These are phyloP conservation scores for Coelopa frigida DNA, from an alignment of 1,140 invertebrate species.

Conservation along the genomic window DNA sequence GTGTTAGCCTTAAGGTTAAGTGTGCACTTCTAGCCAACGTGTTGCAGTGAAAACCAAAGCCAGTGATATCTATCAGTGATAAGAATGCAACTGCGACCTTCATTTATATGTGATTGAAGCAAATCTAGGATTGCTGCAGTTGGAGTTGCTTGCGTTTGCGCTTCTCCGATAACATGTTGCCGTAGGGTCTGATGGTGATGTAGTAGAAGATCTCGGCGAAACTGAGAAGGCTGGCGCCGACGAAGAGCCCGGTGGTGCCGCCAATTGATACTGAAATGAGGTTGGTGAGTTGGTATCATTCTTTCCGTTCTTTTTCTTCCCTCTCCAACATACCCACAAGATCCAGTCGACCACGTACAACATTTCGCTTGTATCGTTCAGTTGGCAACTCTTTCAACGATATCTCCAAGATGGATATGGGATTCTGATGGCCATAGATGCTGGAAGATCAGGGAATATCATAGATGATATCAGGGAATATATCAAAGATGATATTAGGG, in stretches of 20 bases:
- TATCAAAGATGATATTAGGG: background rate
- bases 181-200: slow-evolving; percentile 46
- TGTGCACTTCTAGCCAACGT: too few species aligned
- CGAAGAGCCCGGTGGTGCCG: slow-evolving; percentile 54
- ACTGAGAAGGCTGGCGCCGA: slow-evolving; percentile 56
- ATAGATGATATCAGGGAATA: background rate
- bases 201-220: slow-evolving; percentile 56
- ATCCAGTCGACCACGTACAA: slow-evolving; percentile 54
- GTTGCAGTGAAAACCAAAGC: too few species aligned
- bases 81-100: too few species aligned
- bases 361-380: slow-evolving; percentile 54
- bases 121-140: too few species aligned
- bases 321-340: slow-evolving; percentile 50
- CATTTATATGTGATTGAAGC: too few species aligned
- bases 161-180: slow-evolving; percentile 29
- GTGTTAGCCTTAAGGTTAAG: too few species aligned
- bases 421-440: slow-evolving; percentile 26
- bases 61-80: too few species aligned
- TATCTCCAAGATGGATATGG: slow-evolving; percentile 48
- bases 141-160: slow-evolving; percentile 8
- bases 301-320: background rate
- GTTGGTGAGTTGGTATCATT: background rate
- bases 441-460: slow-evolving; percentile 6
- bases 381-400: slow-evolving; percentile 51
- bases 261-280: slow-evolving; percentile 54